Conservation (phyloP, 2,888 invertebrate species). For the Acanthosepion pharaonis region DNA sequence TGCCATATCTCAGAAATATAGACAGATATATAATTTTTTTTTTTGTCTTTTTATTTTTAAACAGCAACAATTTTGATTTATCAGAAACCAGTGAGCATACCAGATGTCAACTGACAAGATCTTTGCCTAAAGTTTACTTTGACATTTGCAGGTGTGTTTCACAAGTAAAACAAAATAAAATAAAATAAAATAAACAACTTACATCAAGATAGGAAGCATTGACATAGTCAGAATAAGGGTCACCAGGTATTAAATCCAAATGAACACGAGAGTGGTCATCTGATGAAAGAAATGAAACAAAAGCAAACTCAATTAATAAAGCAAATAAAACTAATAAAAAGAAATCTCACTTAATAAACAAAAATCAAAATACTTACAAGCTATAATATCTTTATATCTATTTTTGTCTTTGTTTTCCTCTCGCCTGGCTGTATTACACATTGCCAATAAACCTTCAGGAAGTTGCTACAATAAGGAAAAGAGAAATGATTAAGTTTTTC, state of each 20-base stretch:
- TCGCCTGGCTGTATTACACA: slow-evolving; percentile 68
- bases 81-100: too few relatives aligned
- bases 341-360: not conserved
- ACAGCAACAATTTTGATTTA: too few relatives aligned
- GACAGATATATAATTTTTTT: too few relatives aligned
- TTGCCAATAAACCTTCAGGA: slow-evolving; percentile 67
- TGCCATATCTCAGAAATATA: too few relatives aligned
- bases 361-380: slow-evolving; percentile 66
- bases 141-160: too few relatives aligned
- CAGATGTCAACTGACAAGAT: too few relatives aligned
- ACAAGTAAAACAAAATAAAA: not conserved
- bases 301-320: not conserved
- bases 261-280: slow-evolving; percentile 71
- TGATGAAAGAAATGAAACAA: slow-evolving; percentile 51
- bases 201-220: slow-evolving; percentile 71
- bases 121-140: too few relatives aligned
- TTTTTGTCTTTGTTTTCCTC: slow-evolving; percentile 73
- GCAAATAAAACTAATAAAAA: not conserved
- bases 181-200: slow-evolving; percentile 53
- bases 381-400: slow-evolving; percentile 73
- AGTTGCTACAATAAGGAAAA: slow-evolving; percentile 63
- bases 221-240: slow-evolving; percentile 68
- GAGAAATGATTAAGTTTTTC: not conserved
- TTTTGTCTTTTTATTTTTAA: too few relatives aligned
- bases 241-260: slow-evolving; percentile 63